phyloP scores from a whole-genome alignment of 2,888 invertebrate genomes.

The Cyaniris semiargus region DNA sequence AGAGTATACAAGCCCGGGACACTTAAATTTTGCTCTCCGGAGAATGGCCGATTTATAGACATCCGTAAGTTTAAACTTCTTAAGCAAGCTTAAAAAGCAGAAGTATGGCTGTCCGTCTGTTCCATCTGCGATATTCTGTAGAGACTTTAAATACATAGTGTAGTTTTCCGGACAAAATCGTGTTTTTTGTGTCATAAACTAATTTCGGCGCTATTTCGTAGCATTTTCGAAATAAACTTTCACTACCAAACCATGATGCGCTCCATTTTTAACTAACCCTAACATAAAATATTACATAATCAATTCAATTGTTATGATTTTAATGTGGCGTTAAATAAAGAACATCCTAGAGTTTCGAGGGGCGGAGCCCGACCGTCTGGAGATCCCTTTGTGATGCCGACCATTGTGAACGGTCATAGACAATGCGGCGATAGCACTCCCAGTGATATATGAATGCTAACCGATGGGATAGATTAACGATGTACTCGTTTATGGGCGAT shows the following conservation, averaged over 20 bases:
- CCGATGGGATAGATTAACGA: not conserved
- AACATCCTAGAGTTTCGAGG: conserved; percentile 1
- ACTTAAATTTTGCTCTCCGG: no score
- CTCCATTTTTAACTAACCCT: not conserved
- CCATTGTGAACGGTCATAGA: conserved; percentile 6
- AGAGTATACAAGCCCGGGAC: no score
- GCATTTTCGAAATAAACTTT: not conserved
- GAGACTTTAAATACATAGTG: no score
- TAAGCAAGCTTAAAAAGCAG: no score
- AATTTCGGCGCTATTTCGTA: not conserved
- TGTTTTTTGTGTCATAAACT: no score
- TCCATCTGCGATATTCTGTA: no score
- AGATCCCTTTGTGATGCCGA: conserved; percentile 1
- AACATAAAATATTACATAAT: conserved; percentile 23
- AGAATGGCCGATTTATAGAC: no score
- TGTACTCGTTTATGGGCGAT: not conserved
- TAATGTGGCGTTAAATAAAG: conserved; percentile 29
- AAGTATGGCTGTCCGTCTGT: no score
- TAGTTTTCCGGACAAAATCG: no score
- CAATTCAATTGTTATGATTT: conserved; percentile 27
- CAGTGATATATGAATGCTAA: conserved; percentile 9
- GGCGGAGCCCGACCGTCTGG: conserved; percentile 3
- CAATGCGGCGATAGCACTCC: conserved; percentile 11
- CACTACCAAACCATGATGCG: not conserved
- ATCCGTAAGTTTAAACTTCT: no score